These are phyloP conservation scores for Phalacrocorax carbo DNA, from an alignment of 2,113 vertebrate species.

Conservation along the genomic window DNA sequence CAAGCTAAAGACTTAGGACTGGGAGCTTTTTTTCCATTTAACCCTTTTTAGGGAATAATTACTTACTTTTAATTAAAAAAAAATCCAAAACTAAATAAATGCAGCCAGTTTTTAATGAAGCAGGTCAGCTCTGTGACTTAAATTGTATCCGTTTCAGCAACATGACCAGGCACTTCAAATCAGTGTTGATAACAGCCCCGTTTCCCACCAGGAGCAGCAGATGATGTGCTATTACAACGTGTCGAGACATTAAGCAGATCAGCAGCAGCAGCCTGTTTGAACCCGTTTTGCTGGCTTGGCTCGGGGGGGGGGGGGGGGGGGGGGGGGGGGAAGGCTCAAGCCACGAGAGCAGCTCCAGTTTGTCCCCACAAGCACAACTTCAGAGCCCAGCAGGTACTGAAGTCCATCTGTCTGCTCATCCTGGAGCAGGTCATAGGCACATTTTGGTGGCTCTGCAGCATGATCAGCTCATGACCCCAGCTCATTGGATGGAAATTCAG, in stretches of 20 bases:
- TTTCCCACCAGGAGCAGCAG: slow-evolving; percentile 21
- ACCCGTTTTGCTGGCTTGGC: not conserved
- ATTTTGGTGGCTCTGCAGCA: not conserved
- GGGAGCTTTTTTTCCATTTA: not conserved
- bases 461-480: not conserved
- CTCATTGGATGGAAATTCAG: not conserved
- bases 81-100: not conserved
- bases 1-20: not conserved
- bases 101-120: not conserved
- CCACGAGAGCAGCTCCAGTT: not conserved
- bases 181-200: not conserved
- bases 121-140: not conserved
- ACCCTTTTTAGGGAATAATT: not conserved
- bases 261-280: slow-evolving; percentile 37
- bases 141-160: not conserved
- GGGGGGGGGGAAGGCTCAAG: not conserved
- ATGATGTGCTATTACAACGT: not conserved
- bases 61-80: not conserved
- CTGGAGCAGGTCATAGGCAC: not conserved
- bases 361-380: not conserved
- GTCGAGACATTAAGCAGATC: slow-evolving; percentile 25
- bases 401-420: not conserved
- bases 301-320: not conserved
- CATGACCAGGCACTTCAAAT: not conserved
- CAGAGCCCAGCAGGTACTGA: not conserved